A percentile compares a stretch with the other conserved stretches of the same genome.
Conservation (phyloP, 2,797 vertebrate species). For the Hemitrygon akajei region DNA sequence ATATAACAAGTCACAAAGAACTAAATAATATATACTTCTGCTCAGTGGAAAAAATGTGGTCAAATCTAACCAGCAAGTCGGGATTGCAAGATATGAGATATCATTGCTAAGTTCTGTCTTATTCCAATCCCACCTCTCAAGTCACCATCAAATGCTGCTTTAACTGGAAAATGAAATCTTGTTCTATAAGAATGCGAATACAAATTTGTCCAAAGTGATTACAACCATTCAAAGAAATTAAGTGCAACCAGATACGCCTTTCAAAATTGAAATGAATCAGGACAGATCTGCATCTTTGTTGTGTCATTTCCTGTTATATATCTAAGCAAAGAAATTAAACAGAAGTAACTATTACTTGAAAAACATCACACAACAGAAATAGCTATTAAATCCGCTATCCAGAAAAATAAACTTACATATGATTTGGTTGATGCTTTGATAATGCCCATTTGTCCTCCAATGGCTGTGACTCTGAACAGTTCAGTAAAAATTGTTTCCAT, state of each 20-base stretch:
- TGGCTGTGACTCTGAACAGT: slow-evolving; percentile 42
- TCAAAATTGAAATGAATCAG: not conserved
- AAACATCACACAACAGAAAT: not conserved
- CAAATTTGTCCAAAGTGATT: not conserved
- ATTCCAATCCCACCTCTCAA: not conserved
- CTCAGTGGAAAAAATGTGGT: not conserved
- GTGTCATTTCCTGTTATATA: not conserved
- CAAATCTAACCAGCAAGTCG: not conserved
- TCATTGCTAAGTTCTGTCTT: not conserved
- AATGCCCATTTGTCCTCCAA: not conserved
- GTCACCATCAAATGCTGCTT: not conserved
- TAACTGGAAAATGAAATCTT: not conserved
- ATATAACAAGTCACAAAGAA: not conserved
- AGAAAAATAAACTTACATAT: not conserved
- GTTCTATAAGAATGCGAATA: not conserved
- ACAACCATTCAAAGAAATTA: not conserved
- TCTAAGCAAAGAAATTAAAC: not conserved
- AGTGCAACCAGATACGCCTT: not conserved
- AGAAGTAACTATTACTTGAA: not conserved
- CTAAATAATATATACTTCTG: not conserved
- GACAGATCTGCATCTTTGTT: not conserved
- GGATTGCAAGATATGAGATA: not conserved
- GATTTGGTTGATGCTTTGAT: not conserved
- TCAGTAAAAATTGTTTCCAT: slow-evolving; percentile 60
- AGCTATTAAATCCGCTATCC: not conserved